Evolutionary conservation across 2,797 vertebrate species (phyloP).

Genomic region (Neomorphus geoffroyi): DNA sequence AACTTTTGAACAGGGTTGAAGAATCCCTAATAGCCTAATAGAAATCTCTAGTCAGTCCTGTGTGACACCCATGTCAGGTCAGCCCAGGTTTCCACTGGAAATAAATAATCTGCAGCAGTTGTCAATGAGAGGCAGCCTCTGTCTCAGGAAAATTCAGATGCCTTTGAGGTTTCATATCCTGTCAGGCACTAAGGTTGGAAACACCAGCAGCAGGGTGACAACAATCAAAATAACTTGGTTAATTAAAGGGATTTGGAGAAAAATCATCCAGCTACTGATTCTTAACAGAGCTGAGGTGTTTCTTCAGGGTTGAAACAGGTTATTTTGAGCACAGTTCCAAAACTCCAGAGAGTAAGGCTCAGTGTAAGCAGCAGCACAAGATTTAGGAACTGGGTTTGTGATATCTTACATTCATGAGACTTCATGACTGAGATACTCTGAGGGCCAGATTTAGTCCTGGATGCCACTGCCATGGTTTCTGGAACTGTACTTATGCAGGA

Average conservation of each 20-base stretch:
- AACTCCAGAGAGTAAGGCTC: not conserved
- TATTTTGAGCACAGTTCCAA: not conserved
- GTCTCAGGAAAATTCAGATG: not conserved
- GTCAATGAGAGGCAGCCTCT: not conserved
- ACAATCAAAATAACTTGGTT: not conserved
- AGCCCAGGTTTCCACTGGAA: not conserved
- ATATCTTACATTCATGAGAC: not conserved
- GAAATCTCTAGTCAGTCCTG: not conserved
- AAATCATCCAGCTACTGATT: not conserved
- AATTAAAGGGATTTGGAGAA: constrained; percentile 23
- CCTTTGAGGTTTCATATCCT: constrained; percentile 27
- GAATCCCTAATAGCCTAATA: not conserved
- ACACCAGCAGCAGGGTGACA: not conserved
- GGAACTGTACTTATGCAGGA: not conserved
- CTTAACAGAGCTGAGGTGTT: not conserved
- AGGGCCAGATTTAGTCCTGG: not conserved
- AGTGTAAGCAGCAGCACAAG: accelerated
- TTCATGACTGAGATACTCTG: not conserved
- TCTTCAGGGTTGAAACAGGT: not conserved
- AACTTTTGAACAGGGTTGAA: not conserved
- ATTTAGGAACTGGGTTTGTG: not conserved
- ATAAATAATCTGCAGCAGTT: constrained; percentile 27
- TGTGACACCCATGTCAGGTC: not conserved
- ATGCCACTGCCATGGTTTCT: not conserved
- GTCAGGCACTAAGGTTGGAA: constrained; percentile 13